Conservation (phyloP, 2,797 vertebrate species). For the Danionella dracula region DNA sequence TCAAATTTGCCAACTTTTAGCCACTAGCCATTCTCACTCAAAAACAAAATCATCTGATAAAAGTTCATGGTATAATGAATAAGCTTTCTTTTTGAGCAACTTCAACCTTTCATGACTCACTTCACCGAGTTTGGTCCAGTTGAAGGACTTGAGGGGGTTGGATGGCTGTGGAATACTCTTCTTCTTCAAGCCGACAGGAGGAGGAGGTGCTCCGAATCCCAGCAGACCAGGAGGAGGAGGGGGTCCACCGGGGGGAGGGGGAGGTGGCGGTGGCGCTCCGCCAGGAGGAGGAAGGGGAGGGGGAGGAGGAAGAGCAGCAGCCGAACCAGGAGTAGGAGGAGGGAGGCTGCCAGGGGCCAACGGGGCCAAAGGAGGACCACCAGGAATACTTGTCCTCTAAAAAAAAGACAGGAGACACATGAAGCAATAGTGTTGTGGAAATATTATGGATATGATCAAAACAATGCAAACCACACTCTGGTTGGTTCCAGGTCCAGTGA, state of each 20-base stretch:
- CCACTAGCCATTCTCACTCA: not conserved
- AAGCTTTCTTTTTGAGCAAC: too few species aligned
- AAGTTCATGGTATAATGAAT: too few species aligned
- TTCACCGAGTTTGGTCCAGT: slow-evolving; percentile 82
- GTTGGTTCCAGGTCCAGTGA: not conserved
- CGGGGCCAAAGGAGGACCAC: slow-evolving; percentile 36
- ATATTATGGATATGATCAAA: not conserved
- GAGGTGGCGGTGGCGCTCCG: slow-evolving; percentile 47
- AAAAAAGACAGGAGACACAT: not conserved
- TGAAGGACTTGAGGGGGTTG: slow-evolving; percentile 82
- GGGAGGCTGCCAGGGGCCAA: slow-evolving; percentile 62
- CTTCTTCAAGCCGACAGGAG: slow-evolving; percentile 75
- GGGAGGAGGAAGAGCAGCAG: slow-evolving; percentile 58
- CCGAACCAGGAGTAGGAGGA: slow-evolving; percentile 60
- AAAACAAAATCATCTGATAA: too few species aligned
- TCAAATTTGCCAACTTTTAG: too few species aligned
- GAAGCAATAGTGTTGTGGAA: not conserved
- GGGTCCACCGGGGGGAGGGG: slow-evolving; percentile 47
- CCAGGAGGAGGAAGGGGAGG: slow-evolving; percentile 56
- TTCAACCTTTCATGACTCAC: slow-evolving; percentile 50
- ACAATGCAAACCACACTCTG: not conserved
- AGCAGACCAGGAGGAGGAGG: slow-evolving; percentile 61
- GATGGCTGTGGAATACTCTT: slow-evolving; percentile 79
- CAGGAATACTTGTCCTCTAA: slow-evolving; percentile 41
- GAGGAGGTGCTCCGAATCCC: slow-evolving; percentile 65